Conservation (phyloP, 2,797 vertebrate genomes). For the Phyllotis vaccarum region DNA sequence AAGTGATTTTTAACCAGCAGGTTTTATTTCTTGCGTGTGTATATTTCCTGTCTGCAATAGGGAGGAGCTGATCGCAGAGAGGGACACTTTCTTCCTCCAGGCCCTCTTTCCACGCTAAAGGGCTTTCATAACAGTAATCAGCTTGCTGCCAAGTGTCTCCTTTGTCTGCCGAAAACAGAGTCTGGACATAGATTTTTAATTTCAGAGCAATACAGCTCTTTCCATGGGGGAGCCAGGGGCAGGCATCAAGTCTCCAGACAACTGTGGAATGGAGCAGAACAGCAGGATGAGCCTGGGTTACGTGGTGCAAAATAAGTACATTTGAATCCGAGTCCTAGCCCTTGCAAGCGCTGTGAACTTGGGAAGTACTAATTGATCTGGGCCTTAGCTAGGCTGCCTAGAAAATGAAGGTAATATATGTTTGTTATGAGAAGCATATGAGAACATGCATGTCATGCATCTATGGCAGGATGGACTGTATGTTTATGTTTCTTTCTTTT, state of each 20-base stretch:
- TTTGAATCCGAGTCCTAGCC: background rate
- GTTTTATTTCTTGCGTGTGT: background rate
- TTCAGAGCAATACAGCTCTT: conserved; percentile 16
- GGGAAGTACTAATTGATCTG: background rate
- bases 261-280: background rate
- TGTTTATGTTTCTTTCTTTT: background rate
- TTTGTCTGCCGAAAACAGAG: conserved; percentile 35
- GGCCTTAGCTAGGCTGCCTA: background rate
- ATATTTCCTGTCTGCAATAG: background rate
- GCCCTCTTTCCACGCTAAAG: background rate
- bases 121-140: conserved; percentile 44
- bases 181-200: conserved; percentile 58
- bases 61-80: background rate
- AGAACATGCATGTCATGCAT: background rate
- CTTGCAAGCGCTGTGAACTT: background rate
- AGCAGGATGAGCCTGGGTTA: background rate
- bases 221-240: background rate
- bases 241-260: background rate
- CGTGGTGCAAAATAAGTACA: background rate
- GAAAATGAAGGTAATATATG: background rate
- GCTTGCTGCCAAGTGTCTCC: conserved; percentile 22
- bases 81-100: background rate
- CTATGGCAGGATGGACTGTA: background rate
- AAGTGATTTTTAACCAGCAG: background rate
- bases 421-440: background rate